Evolutionary conservation across 92 coral and sea anemone genomes (phyloP).

Genomic region (Porites rus): DNA sequence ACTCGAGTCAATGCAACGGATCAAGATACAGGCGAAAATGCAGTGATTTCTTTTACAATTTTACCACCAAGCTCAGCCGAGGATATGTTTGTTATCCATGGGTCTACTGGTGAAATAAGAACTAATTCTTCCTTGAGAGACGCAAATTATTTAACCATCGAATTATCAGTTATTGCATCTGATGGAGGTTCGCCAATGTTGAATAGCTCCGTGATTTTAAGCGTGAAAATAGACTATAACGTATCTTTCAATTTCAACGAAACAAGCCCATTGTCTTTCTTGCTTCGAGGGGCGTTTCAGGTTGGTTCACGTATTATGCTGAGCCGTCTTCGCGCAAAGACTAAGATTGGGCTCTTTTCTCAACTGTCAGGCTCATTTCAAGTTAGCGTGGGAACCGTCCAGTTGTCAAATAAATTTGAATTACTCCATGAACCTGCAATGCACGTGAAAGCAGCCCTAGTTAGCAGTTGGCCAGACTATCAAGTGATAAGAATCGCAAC

Average conservation of each 20-base stretch:
- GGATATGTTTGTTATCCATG: slow-evolving; percentile 38
- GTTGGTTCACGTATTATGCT: slow-evolving; percentile 26
- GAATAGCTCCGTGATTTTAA: slow-evolving; percentile 33
- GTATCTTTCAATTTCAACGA: slow-evolving; percentile 44
- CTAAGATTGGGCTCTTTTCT: slow-evolving; percentile 43
- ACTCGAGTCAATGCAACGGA: slow-evolving; percentile 51
- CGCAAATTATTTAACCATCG: slow-evolving; percentile 53
- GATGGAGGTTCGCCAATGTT: slow-evolving; percentile 58
- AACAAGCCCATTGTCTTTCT: slow-evolving; percentile 25
- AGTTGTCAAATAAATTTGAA: slow-evolving; percentile 1
- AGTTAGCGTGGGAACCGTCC: slow-evolving; percentile 18
- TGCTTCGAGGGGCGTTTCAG: slow-evolving; percentile 30
- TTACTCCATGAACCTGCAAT: slow-evolving; percentile 34
- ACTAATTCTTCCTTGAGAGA: slow-evolving; percentile 51
- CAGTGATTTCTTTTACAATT: slow-evolving; percentile 7
- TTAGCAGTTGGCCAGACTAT: slow-evolving; percentile 60
- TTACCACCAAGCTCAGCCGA: not conserved
- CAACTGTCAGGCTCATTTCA: slow-evolving; percentile 34
- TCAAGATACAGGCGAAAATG: slow-evolving; percentile 58
- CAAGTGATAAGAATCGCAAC: slow-evolving; percentile 31
- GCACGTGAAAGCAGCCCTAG: slow-evolving; percentile 25
- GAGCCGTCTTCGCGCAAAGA: slow-evolving; percentile 8
- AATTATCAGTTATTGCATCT: slow-evolving; percentile 24
- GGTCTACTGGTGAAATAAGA: slow-evolving; percentile 41
- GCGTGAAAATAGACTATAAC: slow-evolving; percentile 34